phyloP scores from a whole-genome alignment of 2,797 vertebrate genomes.

The Cynopterus sphinx region DNA sequence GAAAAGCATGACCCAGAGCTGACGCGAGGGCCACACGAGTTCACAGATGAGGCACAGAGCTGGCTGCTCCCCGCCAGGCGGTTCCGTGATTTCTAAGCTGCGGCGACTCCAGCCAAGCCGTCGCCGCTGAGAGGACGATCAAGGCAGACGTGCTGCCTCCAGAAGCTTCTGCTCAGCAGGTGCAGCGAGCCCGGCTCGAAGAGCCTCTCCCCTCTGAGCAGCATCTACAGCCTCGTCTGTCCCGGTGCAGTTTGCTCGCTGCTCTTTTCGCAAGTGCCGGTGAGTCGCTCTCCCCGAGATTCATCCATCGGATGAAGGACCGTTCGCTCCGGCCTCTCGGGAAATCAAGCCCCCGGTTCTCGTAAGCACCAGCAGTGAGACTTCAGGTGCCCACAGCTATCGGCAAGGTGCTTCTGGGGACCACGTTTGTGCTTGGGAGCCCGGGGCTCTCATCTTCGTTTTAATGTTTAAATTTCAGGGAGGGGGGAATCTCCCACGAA shows the following conservation, averaged over 20 bases:
- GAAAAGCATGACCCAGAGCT: background rate
- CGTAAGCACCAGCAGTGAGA: background rate
- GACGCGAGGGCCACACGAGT: background rate
- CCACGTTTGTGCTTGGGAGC: background rate
- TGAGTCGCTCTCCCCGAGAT: background rate
- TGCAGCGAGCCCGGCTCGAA: fast-evolving
- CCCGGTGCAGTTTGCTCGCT: fast-evolving
- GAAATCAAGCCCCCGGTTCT: background rate
- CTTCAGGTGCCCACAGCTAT: fast-evolving
- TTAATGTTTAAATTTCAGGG: background rate
- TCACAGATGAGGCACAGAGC: background rate
- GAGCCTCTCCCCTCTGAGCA: background rate
- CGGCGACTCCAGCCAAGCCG: fast-evolving
- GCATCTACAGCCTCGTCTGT: background rate
- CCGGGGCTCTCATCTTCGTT: background rate
- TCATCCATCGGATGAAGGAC: too few species aligned
- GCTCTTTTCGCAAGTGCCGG: background rate
- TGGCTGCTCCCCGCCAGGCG: fast-evolving
- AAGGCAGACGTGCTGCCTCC: fast-evolving
- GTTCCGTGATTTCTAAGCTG: background rate
- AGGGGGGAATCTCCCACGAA: background rate
- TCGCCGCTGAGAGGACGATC: fast-evolving
- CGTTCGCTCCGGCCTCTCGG: background rate
- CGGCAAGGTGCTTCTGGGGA: background rate
- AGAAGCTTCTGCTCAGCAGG: fast-evolving